phyloP scores from a whole-genome alignment of 1,140 invertebrate species.

The Dryas iulia region DNA sequence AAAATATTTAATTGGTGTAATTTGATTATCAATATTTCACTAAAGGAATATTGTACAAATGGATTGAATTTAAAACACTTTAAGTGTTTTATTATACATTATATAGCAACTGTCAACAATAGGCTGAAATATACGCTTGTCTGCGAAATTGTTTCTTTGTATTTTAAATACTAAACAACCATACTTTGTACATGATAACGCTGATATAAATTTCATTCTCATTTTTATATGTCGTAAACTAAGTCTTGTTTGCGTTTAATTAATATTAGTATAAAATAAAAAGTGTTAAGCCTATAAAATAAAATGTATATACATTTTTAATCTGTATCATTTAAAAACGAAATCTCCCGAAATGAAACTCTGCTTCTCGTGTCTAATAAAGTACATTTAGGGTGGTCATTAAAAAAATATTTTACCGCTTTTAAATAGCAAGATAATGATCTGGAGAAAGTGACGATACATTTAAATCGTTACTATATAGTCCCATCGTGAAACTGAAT shows the following conservation, averaged over 20 bases:
- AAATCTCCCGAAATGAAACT: slow-evolving; percentile 31
- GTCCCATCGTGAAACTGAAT: slow-evolving; percentile 55
- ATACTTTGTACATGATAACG: no score
- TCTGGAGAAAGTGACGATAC: slow-evolving; percentile 71
- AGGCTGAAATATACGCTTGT: not conserved
- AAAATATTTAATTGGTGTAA: slow-evolving; percentile 47
- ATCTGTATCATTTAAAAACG: slow-evolving; percentile 56
- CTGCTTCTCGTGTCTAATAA: slow-evolving; percentile 60
- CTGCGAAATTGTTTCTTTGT: not conserved
- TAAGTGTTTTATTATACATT: no score
- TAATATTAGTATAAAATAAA: slow-evolving; percentile 70
- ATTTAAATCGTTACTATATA: slow-evolving; percentile 64
- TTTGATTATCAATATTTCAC: slow-evolving; percentile 33
- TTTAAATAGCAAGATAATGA: slow-evolving; percentile 76
- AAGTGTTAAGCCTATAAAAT: slow-evolving; percentile 59
- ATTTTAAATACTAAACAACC: no score
- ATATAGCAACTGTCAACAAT: not conserved
- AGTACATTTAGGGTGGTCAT: slow-evolving; percentile 65
- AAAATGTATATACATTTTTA: slow-evolving; percentile 62
- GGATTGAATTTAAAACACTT: no score
- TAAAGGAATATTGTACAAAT: slow-evolving; percentile 38
- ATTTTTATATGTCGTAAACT: slow-evolving; percentile 39
- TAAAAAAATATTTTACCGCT: slow-evolving; percentile 76
- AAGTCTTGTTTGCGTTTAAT: slow-evolving; percentile 67
- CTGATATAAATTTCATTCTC: no score